Evolutionary conservation across 92 coral and sea anemone genomes (phyloP).

Genomic region (Heteractis magnifica): DNA sequence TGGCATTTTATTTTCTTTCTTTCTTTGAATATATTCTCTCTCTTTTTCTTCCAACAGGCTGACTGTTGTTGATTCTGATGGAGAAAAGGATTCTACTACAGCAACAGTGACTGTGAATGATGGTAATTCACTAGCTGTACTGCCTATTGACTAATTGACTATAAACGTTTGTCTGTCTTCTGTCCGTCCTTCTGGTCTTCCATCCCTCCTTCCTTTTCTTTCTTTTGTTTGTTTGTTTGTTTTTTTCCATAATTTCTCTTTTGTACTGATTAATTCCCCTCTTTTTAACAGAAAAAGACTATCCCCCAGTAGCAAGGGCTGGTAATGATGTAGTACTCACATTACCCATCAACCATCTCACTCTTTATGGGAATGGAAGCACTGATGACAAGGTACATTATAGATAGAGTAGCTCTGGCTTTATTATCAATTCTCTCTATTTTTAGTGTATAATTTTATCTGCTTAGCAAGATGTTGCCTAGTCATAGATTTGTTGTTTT

Average conservation of each 20-base stretch:
- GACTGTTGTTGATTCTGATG: slow-evolving; percentile 92
- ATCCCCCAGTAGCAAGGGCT: slow-evolving; percentile 99
- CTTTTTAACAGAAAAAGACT: slow-evolving; percentile 82
- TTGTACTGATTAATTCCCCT: neutral
- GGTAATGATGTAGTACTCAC: slow-evolving; percentile 90
- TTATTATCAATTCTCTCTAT: too few species aligned
- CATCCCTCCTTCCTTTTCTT: too few species aligned
- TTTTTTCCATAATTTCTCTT: neutral
- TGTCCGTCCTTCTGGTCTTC: too few species aligned
- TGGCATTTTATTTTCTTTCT: neutral
- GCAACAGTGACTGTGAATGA: slow-evolving; percentile 96
- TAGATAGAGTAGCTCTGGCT: too few species aligned
- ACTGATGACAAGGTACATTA: slow-evolving; percentile 87
- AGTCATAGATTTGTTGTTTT: too few species aligned
- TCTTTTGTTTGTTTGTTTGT: neutral
- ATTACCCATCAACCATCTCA: slow-evolving; percentile 81
- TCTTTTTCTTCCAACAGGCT: slow-evolving; percentile 41
- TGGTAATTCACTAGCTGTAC: slow-evolving; percentile 46
- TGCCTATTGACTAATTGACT: neutral
- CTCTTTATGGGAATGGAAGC: slow-evolving; percentile 82
- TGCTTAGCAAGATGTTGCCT: too few species aligned
- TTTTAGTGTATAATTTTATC: too few species aligned
- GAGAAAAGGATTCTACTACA: slow-evolving; percentile 83
- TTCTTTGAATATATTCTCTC: neutral
- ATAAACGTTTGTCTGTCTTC: too few species aligned